phyloP scores from a whole-genome alignment of 1,140 invertebrate species.

The Drosophila biarmipes region DNA sequence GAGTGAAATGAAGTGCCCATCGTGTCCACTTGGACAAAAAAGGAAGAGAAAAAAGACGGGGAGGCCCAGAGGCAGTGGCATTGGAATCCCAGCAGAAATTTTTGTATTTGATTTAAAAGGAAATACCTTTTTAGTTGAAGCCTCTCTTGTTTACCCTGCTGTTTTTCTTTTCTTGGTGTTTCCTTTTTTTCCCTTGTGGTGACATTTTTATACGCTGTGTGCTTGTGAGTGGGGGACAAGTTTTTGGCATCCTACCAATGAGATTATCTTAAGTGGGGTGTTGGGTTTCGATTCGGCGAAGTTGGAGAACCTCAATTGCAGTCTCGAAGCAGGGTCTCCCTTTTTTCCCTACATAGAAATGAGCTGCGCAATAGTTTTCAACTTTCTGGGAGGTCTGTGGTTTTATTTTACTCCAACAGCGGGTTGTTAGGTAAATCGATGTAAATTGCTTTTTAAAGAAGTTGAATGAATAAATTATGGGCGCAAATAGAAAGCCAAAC shows the following conservation, averaged over 20 bases:
- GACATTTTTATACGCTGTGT: conserved; percentile 69
- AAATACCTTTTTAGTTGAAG: conserved; percentile 68
- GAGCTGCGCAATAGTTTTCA: conserved; percentile 69
- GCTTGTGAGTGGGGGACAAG: conserved; percentile 39
- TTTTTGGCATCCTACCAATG: conserved; percentile 76
- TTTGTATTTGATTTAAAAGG: conserved; percentile 77
- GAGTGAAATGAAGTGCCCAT: conserved; percentile 75
- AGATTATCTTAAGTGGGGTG: conserved; percentile 80
- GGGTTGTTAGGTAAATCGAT: conserved; percentile 42
- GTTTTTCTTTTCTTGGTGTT: conserved; percentile 20
- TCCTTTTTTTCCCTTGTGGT: conserved; percentile 55
- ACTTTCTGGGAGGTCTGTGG: conserved; percentile 26
- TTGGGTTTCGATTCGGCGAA: conserved; percentile 25
- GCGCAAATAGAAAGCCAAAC: background rate
- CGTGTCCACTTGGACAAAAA: conserved; percentile 47
- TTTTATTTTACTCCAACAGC: conserved; percentile 2
- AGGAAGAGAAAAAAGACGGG: background rate
- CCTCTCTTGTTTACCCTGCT: conserved; percentile 47
- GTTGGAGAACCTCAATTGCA: conserved; percentile 44
- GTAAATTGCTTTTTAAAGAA: conserved; percentile 47
- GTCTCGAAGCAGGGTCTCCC: conserved; percentile 26
- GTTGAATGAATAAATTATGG: conserved; percentile 40
- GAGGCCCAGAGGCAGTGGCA: conserved; percentile 16
- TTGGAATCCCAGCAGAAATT: conserved; percentile 57
- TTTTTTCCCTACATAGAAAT: conserved; percentile 50